These are phyloP conservation scores for Tetramorium simillimum DNA, from an alignment of 1,140 invertebrate genomes.

Conservation along the genomic window DNA sequence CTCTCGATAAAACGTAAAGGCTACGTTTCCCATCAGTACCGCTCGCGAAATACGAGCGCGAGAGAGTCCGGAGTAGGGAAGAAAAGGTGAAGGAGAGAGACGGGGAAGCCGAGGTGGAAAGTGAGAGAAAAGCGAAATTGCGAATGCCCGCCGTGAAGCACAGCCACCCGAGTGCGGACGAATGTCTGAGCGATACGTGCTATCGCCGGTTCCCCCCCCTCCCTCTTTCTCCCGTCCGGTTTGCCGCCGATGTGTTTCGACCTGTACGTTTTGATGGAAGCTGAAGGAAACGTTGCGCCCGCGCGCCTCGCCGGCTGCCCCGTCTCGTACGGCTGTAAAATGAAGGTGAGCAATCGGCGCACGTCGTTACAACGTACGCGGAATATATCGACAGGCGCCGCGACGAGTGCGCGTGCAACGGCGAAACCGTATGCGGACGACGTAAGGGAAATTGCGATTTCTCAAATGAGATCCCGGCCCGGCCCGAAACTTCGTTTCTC, in stretches of 20 bases:
- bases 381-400: slow-evolving; percentile 49
- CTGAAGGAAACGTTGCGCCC: slow-evolving; percentile 39
- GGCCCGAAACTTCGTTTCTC: not conserved
- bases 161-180: slow-evolving; percentile 44
- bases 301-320: slow-evolving; percentile 3
- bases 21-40: slow-evolving; percentile 66
- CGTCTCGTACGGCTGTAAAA: slow-evolving; percentile 34
- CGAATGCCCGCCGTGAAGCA: slow-evolving; percentile 64
- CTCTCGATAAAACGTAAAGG: slow-evolving; percentile 67
- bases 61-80: slow-evolving; percentile 18
- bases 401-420: not conserved
- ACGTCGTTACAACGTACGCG: slow-evolving; percentile 41
- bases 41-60: slow-evolving; percentile 59
- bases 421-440: slow-evolving; percentile 36
- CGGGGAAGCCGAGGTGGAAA: not conserved
- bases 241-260: not conserved
- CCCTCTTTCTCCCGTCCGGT: not conserved
- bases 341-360: slow-evolving; percentile 31
- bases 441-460: slow-evolving; percentile 53
- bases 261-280: slow-evolving; percentile 53
- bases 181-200: slow-evolving; percentile 63
- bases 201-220: not conserved
- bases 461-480: slow-evolving; percentile 39
- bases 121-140: slow-evolving; percentile 60
- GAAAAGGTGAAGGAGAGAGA: not conserved